phyloP scores from a whole-genome alignment of 2,888 invertebrate species.

The Pollenia labialis region DNA sequence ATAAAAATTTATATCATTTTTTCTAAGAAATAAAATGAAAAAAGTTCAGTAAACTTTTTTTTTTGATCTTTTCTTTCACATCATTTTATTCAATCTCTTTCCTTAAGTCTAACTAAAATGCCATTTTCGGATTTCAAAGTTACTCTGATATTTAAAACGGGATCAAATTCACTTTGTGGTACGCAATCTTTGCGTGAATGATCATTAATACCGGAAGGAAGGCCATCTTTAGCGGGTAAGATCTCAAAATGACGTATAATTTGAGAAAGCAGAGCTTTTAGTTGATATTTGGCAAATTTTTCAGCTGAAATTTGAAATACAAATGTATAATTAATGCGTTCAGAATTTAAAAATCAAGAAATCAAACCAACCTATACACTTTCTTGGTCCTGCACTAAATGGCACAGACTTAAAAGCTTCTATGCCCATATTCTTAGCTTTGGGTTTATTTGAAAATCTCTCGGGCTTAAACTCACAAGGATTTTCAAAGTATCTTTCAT shows the following conservation, averaged over 20 bases:
- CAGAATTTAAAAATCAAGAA: not conserved
- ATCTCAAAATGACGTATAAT: constrained; percentile 85
- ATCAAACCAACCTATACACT: constrained; percentile 49
- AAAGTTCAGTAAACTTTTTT: too few relatives aligned
- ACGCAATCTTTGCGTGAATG: constrained; percentile 77
- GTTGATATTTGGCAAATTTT: constrained; percentile 85
- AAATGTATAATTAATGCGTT: constrained; percentile 52
- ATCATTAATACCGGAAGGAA: constrained; percentile 79
- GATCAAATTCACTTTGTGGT: constrained; percentile 80
- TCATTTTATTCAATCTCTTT: constrained; percentile 64
- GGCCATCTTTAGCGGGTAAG: constrained; percentile 77
- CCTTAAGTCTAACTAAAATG: constrained; percentile 83
- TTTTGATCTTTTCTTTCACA: too few relatives aligned
- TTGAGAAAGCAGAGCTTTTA: constrained; percentile 85
- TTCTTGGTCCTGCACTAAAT: constrained; percentile 85
- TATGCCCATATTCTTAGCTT: constrained; percentile 67
- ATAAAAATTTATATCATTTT: too few relatives aligned
- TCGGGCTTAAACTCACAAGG: constrained; percentile 84
- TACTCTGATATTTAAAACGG: constrained; percentile 84
- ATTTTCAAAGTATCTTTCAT: constrained; percentile 80
- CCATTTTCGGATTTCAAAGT: constrained; percentile 85
- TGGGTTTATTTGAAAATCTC: constrained; percentile 73
- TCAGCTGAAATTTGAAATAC: constrained; percentile 79
- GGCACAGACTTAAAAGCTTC: constrained; percentile 86
- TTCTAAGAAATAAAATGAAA: too few relatives aligned